Evolutionary conservation across 2,888 invertebrate species (phyloP), one percentile per base, ranked within the genome.

Genomic region (Sphaerophoria taeniata): DNA sequence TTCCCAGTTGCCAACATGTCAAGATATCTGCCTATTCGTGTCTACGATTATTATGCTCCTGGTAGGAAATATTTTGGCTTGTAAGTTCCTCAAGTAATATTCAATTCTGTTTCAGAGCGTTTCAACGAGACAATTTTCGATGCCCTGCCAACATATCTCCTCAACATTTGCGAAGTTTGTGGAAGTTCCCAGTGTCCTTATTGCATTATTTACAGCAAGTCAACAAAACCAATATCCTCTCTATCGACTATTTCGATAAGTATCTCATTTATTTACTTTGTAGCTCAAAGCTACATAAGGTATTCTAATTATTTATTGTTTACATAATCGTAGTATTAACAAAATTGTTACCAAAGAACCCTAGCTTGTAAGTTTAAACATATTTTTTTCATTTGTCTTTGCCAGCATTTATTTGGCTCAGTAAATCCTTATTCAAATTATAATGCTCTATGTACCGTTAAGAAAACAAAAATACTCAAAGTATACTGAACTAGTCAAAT

Each of bases 1-100:
- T 96, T 94, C 92, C 98, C 98, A 0, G 97, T 98, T 3, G 98
- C 98, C 56, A 98, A 98, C 92, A 96, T 97, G 96, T 97, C 98
- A 0, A 94, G 97, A 65, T 97, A 96, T 91, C 94, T 98, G 87
- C 95, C 97, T 6, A 95, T 97, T 63, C 94, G 96, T 71, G 95
- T 98, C 9, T 98, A 97, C 92, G 98, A 98, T 93, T 98, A 97
- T 91, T 98, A 98, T 91, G 96, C 98, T 65, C 98, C 98, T 89
- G 97, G 97, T 97, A 92, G 47, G 45, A 53, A 65, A 47, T 45
- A 45, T 72, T 45, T 12, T 53, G 12, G 24, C 24, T 24, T 31
- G 2, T 0, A 67, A 7, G 12, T 7, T 3, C 24, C 39, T 5
- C 14, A 36, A 39, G n/a, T 16, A 1, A 70, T 0, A 34, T 31